Percentiles rank a stretch among this genome's conserved stretches.
phyloP scores from a whole-genome alignment of 2,113 vertebrate species.

The Dipodomys stephensi region DNA sequence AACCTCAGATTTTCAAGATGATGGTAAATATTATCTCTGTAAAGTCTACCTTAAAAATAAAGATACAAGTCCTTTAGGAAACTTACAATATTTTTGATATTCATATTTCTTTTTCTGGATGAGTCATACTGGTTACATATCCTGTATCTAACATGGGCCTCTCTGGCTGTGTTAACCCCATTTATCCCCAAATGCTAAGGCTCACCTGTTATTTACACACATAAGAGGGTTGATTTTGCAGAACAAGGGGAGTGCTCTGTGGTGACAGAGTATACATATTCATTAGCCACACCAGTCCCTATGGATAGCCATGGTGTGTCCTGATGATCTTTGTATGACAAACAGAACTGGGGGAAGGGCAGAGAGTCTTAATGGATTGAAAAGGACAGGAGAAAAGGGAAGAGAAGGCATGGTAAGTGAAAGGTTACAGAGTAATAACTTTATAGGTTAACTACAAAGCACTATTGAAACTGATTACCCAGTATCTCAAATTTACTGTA shows the following conservation, averaged over 20 bases:
- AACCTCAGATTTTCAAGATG: constrained; percentile 44
- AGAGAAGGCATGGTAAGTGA: constrained; percentile 52
- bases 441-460: constrained; percentile 68
- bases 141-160: constrained; percentile 69
- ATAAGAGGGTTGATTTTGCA: constrained; percentile 84
- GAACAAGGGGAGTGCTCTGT: constrained; percentile 85
- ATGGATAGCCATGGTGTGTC: constrained; percentile 80
- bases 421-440: constrained; percentile 66
- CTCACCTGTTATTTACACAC: constrained; percentile 88
- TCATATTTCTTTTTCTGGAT: constrained; percentile 74
- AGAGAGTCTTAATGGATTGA: constrained; percentile 84
- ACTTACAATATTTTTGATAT: constrained; percentile 14
- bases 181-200: constrained; percentile 83
- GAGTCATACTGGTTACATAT: constrained; percentile 52
- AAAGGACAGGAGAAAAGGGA: constrained; percentile 58
- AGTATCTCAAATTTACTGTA: constrained; percentile 64
- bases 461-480: constrained; percentile 47
- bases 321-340: constrained; percentile 85
- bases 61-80: constrained; percentile 70
- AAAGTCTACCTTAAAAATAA: constrained; percentile 51
- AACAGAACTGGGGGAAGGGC: constrained; percentile 79
- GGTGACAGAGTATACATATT: constrained; percentile 89
- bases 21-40: not conserved
- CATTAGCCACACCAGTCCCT: constrained; percentile 85
- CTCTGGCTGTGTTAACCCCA: constrained; percentile 84